Evolutionary conservation across 2,797 vertebrate genomes (phyloP).

Genomic region (Sphenodon punctatus): DNA sequence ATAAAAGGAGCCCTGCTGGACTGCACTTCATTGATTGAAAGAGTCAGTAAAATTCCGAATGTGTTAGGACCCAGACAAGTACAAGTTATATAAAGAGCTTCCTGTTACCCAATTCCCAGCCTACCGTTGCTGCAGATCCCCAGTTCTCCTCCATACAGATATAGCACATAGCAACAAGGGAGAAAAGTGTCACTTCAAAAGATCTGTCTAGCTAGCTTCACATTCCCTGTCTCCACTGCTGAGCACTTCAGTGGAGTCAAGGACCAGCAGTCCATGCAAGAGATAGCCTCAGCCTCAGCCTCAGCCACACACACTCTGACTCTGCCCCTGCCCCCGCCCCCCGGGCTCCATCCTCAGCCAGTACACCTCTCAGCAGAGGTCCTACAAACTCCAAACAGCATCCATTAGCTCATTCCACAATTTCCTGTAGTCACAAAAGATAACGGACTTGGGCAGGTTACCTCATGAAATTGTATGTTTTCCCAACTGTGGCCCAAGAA

Average conservation of each 20-base stretch:
- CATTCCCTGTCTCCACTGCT: background rate
- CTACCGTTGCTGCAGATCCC: background rate
- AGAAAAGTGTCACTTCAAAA: no score
- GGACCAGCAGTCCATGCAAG: background rate
- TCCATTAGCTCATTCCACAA: background rate
- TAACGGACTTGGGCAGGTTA: no score
- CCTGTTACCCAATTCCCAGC: background rate
- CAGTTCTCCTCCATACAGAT: no score
- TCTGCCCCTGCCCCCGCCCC: no score
- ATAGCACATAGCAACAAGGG: no score
- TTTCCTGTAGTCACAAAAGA: no score
- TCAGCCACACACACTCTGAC: fast-evolving
- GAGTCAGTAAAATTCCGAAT: background rate
- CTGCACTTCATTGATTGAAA: background rate
- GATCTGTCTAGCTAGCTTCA: background rate
- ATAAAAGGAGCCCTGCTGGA: no score
- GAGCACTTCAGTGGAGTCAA: no score
- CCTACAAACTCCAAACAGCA: background rate
- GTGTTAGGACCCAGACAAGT: background rate
- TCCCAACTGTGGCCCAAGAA: background rate
- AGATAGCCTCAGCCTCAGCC: background rate
- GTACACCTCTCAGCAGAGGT: background rate
- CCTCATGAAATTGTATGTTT: background rate
- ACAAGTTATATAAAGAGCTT: background rate
- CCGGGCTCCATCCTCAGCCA: no score